Evolutionary conservation across 2,888 invertebrate genomes (phyloP).

Genomic region (Drosophila borborema): DNA sequence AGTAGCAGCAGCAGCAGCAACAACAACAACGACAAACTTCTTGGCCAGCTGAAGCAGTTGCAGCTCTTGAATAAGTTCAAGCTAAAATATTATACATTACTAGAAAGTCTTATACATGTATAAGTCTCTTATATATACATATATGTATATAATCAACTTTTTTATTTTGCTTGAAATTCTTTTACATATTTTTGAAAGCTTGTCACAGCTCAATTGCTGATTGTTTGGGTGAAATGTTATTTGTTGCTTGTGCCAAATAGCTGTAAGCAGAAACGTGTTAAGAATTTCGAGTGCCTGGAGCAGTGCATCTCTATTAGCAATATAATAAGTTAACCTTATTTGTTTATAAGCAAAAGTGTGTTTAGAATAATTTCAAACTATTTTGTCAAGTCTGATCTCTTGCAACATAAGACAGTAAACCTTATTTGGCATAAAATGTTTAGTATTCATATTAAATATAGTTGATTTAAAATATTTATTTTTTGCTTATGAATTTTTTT

Average conservation of each 20-base stretch:
- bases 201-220: background rate
- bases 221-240: slow-evolving; percentile 13
- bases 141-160: background rate
- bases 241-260: slow-evolving; percentile 13
- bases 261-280: background rate
- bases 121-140: background rate
- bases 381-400: background rate
- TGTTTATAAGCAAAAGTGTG: background rate
- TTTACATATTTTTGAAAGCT: slow-evolving; percentile 6
- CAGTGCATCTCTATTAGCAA: background rate
- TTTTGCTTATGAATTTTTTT: too few species aligned
- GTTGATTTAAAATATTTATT: too few species aligned
- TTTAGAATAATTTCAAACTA: background rate
- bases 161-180: background rate
- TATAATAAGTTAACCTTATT: background rate
- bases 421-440: background rate
- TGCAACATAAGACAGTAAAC: background rate
- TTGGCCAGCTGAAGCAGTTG: slow-evolving; percentile 7
- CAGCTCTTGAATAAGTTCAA: background rate
- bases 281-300: background rate
- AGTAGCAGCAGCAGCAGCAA: slow-evolving; percentile 18
- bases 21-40: slow-evolving; percentile 20
- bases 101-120: slow-evolving; percentile 2
- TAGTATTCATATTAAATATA: background rate
- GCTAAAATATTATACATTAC: background rate